Conservation (phyloP, 2,113 vertebrate species). For the Ornithorhynchus anatinus region DNA sequence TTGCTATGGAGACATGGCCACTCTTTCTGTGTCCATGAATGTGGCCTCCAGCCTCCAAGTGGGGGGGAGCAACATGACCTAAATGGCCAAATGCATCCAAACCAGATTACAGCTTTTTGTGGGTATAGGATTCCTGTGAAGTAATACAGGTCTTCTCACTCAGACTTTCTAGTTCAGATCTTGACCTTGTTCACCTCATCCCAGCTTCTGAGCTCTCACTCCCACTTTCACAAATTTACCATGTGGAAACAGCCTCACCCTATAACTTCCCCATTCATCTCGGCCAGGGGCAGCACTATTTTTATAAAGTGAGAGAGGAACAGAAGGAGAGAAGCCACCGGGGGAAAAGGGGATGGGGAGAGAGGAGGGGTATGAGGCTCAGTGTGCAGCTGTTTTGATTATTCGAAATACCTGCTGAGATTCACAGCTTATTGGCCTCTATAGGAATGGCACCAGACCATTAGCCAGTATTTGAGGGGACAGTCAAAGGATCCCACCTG, state of each 20-base stretch:
- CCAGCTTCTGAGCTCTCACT: not conserved
- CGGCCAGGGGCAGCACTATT: accelerated
- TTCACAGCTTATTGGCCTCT: not conserved
- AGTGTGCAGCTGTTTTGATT: not conserved
- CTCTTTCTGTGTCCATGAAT: too few relatives aligned
- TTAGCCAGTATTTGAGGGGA: not conserved
- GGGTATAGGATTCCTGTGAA: too few relatives aligned
- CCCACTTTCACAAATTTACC: not conserved
- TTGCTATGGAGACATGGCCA: too few relatives aligned
- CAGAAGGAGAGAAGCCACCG: not conserved
- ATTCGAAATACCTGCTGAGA: not conserved
- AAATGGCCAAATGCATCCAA: too few relatives aligned
- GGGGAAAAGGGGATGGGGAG: not conserved
- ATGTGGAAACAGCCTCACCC: not conserved
- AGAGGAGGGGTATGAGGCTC: too few relatives aligned
- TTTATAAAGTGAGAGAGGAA: not conserved
- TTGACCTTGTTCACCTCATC: too few relatives aligned
- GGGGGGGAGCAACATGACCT: too few relatives aligned
- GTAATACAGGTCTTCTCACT: too few relatives aligned
- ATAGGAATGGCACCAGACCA: not conserved
- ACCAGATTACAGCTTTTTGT: too few relatives aligned
- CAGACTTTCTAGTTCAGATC: too few relatives aligned
- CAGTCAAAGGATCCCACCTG: not conserved
- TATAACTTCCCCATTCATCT: not conserved
- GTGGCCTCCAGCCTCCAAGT: too few relatives aligned